A percentile compares a stretch with the other conserved stretches of the same genome.
Conservation (phyloP, 2,888 invertebrate genomes). For the Cotesia congregata region DNA sequence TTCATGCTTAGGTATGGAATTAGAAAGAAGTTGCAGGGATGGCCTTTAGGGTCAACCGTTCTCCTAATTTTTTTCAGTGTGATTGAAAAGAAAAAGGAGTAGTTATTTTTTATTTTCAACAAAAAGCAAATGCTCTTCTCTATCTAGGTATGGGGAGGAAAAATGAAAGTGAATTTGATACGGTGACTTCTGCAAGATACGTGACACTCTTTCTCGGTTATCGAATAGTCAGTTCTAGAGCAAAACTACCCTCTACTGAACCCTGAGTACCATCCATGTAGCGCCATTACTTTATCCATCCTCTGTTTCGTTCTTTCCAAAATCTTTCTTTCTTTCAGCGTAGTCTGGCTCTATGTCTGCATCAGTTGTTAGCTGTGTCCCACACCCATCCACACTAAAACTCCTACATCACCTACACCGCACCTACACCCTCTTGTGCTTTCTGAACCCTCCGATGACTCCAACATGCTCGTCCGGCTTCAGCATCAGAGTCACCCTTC, state of each 20-base stretch:
- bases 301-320: constrained; percentile 69
- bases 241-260: constrained; percentile 36
- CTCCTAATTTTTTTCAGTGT: too few relatives aligned
- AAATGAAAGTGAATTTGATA: constrained; percentile 52
- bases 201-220: constrained; percentile 39
- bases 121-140: too few relatives aligned
- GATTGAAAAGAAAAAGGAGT: too few relatives aligned
- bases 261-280: constrained; percentile 31
- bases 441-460: constrained; percentile 30
- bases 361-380: not conserved
- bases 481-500: constrained; percentile 27
- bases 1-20: too few relatives aligned
- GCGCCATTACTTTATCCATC: constrained; percentile 66
- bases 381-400: constrained; percentile 19
- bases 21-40: too few relatives aligned
- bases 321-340: constrained; percentile 56
- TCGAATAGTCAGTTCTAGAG: not conserved
- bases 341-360: constrained; percentile 18
- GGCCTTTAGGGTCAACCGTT: too few relatives aligned
- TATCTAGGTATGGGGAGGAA: not conserved
- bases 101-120: too few relatives aligned
- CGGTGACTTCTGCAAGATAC: constrained; percentile 54
- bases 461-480: constrained; percentile 29
- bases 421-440: not conserved
- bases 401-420: constrained; percentile 4